A percentile compares a stretch with the other conserved stretches of the same genome.
phyloP scores from a whole-genome alignment of 2,797 vertebrate genomes.

The Notoglanidium macrostoma region DNA sequence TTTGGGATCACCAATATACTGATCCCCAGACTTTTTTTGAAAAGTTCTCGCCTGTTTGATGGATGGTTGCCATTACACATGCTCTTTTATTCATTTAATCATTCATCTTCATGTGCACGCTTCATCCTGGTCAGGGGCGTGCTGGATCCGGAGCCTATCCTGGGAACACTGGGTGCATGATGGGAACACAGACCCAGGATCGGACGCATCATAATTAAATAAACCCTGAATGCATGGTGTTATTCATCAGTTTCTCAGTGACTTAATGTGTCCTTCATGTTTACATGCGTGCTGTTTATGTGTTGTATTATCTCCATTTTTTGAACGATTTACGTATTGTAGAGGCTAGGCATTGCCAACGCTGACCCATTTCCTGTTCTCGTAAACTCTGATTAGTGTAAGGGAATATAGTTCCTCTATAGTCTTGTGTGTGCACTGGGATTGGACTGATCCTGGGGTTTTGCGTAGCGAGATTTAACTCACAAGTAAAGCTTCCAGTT shows the following conservation, averaged over 20 bases:
- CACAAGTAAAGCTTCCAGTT: neutral
- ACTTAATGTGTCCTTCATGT: conserved; percentile 1
- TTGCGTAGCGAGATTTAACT: conserved; percentile 11
- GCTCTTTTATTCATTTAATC: neutral
- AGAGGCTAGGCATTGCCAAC: neutral
- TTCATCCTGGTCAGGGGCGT: neutral
- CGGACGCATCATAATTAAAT: neutral
- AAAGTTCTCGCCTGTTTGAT: neutral
- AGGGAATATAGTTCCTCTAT: neutral
- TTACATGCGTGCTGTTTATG: neutral
- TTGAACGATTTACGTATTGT: neutral
- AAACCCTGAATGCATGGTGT: neutral
- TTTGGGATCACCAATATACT: neutral
- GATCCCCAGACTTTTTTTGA: neutral
- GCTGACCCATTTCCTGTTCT: neutral
- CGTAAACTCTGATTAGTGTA: neutral
- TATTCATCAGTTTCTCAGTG: conserved; percentile 5
- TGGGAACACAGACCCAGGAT: neutral
- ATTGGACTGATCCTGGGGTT: conserved; percentile 26
- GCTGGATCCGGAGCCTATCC: neutral
- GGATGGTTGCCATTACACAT: neutral
- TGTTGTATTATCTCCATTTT: neutral
- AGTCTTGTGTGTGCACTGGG: neutral
- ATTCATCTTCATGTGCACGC: neutral
- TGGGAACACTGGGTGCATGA: neutral